These are phyloP conservation scores for Trachemys scripta DNA, from an alignment of 2,113 vertebrate genomes.

Conservation along the genomic window DNA sequence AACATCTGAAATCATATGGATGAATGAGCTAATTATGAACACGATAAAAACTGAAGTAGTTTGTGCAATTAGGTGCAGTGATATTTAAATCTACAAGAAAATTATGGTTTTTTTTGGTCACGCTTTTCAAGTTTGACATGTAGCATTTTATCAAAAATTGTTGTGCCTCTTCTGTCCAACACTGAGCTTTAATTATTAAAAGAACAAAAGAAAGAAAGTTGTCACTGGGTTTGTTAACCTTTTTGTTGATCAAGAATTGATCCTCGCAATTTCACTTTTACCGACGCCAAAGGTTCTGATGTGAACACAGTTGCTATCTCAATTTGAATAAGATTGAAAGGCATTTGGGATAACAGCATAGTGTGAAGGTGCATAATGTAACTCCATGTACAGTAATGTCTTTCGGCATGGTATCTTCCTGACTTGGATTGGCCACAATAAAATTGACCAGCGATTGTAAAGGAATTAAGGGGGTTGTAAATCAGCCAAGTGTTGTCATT, in stretches of 20 bases:
- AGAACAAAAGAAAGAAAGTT: background rate
- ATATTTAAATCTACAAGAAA: background rate
- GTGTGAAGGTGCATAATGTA: conserved; percentile 43
- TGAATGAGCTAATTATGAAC: background rate
- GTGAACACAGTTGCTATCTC: background rate
- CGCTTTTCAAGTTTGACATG: accelerated
- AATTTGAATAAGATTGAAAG: conserved; percentile 10
- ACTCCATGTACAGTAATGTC: conserved; percentile 45
- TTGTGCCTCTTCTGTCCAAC: background rate
- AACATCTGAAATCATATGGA: background rate
- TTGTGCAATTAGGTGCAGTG: background rate
- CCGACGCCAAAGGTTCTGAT: background rate
- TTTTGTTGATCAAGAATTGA: background rate
- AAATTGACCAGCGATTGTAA: conserved; percentile 64
- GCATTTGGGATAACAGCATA: conserved; percentile 37
- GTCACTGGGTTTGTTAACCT: background rate
- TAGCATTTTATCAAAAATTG: background rate
- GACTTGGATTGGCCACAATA: conserved; percentile 53
- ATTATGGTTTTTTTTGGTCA: background rate
- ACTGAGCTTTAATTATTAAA: background rate
- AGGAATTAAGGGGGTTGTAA: conserved; percentile 72
- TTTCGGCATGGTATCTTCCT: conserved; percentile 52
- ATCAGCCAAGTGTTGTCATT: conserved; percentile 66
- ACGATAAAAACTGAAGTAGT: background rate
- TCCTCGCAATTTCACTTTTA: background rate